These are phyloP conservation scores for Cotesia typhae DNA, from an alignment of 1,140 invertebrate species.

Conservation along the genomic window DNA sequence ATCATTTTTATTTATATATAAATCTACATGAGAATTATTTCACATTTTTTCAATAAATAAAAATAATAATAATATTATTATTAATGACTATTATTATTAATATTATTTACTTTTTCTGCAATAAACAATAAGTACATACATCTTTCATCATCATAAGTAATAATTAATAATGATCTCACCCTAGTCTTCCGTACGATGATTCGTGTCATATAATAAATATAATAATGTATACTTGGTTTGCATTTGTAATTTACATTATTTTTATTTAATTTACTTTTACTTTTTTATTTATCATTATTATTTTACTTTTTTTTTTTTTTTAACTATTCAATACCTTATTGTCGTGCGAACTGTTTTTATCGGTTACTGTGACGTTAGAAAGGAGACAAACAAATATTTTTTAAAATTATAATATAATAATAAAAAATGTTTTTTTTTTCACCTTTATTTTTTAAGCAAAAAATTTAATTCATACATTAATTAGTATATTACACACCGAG, in stretches of 20 bases:
- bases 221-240: conserved; percentile 63
- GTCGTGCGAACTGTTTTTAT: conserved; percentile 63
- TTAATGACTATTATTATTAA: neutral
- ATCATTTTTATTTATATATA: conserved; percentile 28
- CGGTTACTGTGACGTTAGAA: conserved; percentile 39
- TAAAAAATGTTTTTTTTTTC: conserved; percentile 7
- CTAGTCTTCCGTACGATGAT: conserved; percentile 43
- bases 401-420: neutral
- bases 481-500: no score
- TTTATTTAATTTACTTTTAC: conserved; percentile 30
- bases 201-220: conserved; percentile 63
- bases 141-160: conserved; percentile 19
- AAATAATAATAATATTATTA: neutral
- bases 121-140: conserved; percentile 23
- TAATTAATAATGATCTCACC: conserved; percentile 19
- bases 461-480: no score
- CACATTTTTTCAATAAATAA: conserved; percentile 18
- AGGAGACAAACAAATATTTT: conserved; percentile 30
- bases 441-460: no score
- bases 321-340: conserved; percentile 67
- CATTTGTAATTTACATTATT: conserved; percentile 65
- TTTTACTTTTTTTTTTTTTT: conserved; percentile 45
- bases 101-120: conserved; percentile 10
- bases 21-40: conserved; percentile 37
- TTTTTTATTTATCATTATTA: conserved; percentile 34